Evolutionary conservation across 2,113 vertebrate genomes (phyloP).

Genomic region (Mugil cephalus): DNA sequence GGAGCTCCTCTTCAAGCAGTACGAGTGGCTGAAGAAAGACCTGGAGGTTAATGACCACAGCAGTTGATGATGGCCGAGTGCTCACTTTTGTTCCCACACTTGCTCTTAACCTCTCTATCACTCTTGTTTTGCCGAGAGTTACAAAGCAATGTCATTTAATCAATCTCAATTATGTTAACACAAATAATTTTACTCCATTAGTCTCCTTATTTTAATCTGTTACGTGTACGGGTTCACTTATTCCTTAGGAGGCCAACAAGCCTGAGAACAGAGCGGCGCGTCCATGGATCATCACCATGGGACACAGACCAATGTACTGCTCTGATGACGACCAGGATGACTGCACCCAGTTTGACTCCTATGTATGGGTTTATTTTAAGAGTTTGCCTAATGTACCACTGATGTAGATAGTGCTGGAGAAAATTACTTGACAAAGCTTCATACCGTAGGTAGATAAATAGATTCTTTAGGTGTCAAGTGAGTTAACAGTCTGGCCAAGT

Average conservation of each 20-base stretch:
- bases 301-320: conserved; percentile 93
- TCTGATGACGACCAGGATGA: conserved; percentile 90
- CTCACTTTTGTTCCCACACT: conserved; percentile 24
- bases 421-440: not conserved
- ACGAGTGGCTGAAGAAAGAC: conserved; percentile 87
- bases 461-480: not conserved
- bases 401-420: not conserved
- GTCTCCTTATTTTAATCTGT: not conserved
- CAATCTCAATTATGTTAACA: not conserved
- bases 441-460: not conserved
- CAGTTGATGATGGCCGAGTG: conserved; percentile 13
- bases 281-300: conserved; percentile 94
- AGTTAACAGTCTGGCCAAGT: not conserved
- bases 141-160: not conserved
- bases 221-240: not conserved
- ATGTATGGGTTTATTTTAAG: conserved; percentile 67
- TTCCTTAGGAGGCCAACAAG: conserved; percentile 82
- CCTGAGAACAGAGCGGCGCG: conserved; percentile 77
- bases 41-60: conserved; percentile 82
- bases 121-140: not conserved
- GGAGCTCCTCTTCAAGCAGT: conserved; percentile 88
- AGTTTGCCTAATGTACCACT: not conserved
- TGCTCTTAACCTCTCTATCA: not conserved
- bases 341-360: conserved; percentile 87
- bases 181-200: not conserved